A percentile compares a stretch with the other conserved stretches of the same genome.
Evolutionary conservation across 2,113 vertebrate species (phyloP).

Genomic region (Psittacula cyanocephala): DNA sequence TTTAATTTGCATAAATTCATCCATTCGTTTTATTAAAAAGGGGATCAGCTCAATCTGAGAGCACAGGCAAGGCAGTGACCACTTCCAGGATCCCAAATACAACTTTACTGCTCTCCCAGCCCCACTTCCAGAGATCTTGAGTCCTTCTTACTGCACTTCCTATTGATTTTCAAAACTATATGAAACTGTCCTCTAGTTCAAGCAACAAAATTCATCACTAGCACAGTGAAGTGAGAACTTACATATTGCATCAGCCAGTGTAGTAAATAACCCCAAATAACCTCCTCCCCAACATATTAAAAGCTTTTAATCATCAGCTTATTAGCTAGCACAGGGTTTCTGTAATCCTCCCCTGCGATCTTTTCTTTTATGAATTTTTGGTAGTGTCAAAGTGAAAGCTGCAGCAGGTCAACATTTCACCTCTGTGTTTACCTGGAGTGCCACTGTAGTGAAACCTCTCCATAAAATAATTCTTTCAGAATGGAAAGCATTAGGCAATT

Average conservation of each 20-base stretch:
- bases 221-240: not conserved
- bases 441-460: not conserved
- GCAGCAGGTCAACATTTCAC: not conserved
- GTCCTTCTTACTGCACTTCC: not conserved
- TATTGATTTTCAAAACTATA: not conserved
- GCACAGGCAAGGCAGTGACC: not conserved
- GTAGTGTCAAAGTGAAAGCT: not conserved
- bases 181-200: not conserved
- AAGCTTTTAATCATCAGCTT: not conserved
- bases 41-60: not conserved
- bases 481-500: not conserved
- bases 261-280: rapidly evolving
- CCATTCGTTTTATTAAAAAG: not conserved
- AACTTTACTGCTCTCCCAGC: not conserved
- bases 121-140: not conserved
- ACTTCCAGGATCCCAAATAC: not conserved
- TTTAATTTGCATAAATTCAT: not conserved
- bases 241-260: not conserved
- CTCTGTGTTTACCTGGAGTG: not conserved
- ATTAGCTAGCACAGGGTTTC: not conserved
- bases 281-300: not conserved
- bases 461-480: not conserved
- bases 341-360: not conserved
- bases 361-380: not conserved
- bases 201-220: not conserved